These are phyloP conservation scores for Agapornis canus DNA, from an alignment of 2,797 vertebrate species.

Conservation along the genomic window DNA sequence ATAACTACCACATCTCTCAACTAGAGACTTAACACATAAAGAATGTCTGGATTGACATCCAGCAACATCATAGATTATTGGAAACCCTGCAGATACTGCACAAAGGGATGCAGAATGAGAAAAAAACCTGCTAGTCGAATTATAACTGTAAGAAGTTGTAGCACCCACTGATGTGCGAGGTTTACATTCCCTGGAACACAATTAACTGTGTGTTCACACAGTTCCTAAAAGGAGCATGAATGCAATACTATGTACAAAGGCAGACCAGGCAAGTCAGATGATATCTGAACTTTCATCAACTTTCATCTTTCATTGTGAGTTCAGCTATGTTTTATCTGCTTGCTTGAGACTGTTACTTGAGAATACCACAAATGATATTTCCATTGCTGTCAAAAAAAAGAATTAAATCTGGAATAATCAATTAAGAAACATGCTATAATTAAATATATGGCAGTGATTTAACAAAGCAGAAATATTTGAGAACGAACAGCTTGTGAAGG, in stretches of 20 bases:
- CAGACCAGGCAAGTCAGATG: background rate
- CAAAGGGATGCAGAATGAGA: background rate
- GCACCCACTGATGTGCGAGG: background rate
- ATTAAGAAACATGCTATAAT: background rate
- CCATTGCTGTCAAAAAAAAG: background rate
- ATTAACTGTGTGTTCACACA: background rate
- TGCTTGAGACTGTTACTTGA: background rate
- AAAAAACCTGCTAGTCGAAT: background rate
- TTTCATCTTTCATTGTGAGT: background rate
- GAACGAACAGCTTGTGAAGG: background rate
- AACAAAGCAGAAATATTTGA: background rate
- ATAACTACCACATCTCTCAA: background rate
- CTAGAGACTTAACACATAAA: background rate
- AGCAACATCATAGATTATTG: background rate
- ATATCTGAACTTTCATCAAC: background rate
- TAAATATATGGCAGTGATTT: background rate
- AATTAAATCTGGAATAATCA: background rate
- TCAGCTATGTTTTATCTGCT: background rate
- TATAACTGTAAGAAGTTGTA: background rate
- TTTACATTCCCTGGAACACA: background rate
- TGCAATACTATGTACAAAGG: background rate
- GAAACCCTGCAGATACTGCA: background rate
- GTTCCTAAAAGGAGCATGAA: background rate
- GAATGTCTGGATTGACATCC: background rate
- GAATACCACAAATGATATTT: background rate